A percentile compares a stretch with the other conserved stretches of the same genome.
phyloP scores from a whole-genome alignment of 2,797 vertebrate genomes.

The Tenualosa ilisha region DNA sequence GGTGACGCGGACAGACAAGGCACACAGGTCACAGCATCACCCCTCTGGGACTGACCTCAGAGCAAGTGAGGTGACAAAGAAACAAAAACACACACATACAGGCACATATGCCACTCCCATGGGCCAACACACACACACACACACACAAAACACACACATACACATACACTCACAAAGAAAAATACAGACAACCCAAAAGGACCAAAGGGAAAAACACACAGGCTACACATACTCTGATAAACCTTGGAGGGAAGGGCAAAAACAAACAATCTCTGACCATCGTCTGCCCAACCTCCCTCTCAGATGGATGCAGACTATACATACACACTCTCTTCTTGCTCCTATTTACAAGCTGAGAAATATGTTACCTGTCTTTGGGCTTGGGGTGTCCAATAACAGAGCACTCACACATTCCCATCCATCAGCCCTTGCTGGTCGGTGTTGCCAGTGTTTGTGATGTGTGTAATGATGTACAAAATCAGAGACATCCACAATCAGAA shows the following conservation, averaged over 20 bases:
- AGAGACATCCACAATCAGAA: no score
- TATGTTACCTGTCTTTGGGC: not conserved
- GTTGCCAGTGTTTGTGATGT: no score
- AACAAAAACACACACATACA: not conserved
- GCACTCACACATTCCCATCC: no score
- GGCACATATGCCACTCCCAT: no score
- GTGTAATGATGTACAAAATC: no score
- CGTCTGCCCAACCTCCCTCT: not conserved
- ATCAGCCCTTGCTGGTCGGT: no score
- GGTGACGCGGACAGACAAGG: not conserved
- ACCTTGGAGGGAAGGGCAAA: not conserved
- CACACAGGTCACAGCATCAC: not conserved
- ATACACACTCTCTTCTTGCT: not conserved
- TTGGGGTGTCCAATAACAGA: no score
- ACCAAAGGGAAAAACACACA: not conserved
- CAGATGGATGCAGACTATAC: not conserved
- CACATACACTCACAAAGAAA: not conserved
- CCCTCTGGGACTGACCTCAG: not conserved
- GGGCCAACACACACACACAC: not conserved
- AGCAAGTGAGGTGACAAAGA: not conserved
- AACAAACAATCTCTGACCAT: not conserved
- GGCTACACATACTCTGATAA: not conserved
- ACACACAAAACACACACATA: not conserved
- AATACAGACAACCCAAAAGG: not conserved
- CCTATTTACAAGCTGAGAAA: not conserved